phyloP scores from a whole-genome alignment of 2,113 vertebrate genomes.

The Anseranas semipalmata region DNA sequence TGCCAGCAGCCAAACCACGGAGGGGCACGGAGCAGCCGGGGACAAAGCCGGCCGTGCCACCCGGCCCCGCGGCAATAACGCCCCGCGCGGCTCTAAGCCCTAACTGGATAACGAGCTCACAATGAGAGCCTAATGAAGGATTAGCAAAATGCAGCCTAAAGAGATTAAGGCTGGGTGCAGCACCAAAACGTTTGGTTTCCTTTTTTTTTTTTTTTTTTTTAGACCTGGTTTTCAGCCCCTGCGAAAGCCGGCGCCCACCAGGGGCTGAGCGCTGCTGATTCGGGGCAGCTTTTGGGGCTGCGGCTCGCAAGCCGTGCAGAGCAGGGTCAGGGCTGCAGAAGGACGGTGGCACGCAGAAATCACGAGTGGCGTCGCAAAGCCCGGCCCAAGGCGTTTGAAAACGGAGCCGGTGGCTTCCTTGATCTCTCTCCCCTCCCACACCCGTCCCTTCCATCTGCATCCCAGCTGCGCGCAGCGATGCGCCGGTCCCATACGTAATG shows the following conservation, averaged over 20 bases:
- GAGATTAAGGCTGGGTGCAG: slow-evolving; percentile 46
- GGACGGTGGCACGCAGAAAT: neutral
- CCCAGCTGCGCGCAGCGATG: neutral
- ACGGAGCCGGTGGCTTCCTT: neutral
- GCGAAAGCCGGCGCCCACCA: accelerated
- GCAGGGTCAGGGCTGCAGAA: neutral
- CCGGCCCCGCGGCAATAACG: accelerated
- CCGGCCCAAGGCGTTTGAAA: neutral
- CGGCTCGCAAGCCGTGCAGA: neutral
- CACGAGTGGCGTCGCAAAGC: neutral
- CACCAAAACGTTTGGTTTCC: neutral
- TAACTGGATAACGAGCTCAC: slow-evolving; percentile 65
- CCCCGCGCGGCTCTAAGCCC: neutral
- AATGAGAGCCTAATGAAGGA: slow-evolving; percentile 66
- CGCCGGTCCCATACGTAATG: neutral
- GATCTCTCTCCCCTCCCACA: neutral
- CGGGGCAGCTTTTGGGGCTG: neutral
- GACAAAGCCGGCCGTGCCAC: neutral
- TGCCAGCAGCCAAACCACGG: accelerated
- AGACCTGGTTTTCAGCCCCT: too few species aligned
- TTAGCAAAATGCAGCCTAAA: slow-evolving; percentile 27
- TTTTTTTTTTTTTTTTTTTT: neutral
- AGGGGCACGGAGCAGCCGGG: accelerated
- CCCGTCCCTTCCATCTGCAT: slow-evolving; percentile 21
- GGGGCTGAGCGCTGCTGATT: neutral